Evolutionary conservation across 2,888 invertebrate genomes (phyloP), one percentile per base, ranked within the genome.

Genomic region (Drosophila yooni): DNA sequence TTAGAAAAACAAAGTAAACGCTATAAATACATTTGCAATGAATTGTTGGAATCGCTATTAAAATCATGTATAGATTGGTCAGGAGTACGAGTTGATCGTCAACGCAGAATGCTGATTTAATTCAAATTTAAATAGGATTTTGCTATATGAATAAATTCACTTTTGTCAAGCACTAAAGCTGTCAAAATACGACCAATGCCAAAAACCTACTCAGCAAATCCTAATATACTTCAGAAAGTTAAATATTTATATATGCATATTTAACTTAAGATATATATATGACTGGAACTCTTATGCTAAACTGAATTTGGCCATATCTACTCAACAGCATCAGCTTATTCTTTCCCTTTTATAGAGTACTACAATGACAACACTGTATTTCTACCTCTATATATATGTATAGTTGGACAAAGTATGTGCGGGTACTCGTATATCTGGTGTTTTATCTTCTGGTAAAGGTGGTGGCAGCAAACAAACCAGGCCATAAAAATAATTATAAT

Each of bases 401-500:
- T 46, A 25, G 25, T 8, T 76, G 36, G 11, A 31, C 27, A 73
- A 69, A 81, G 60, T 81, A 43, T 50, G 50, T 3, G 21, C 5
- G 43, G 43, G 15, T 58, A 25, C 52, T 56, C 54, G 40, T 34
- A 36, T 72, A 69, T 72, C 69, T 65, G 38, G 18, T 54, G 57
- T 59, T 68, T 73, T 84, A 88, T 84, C 82, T 71, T 2, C 34
- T 38, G 56, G 51, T 61, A 66, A 72, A 76, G 82, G 78, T 74
- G 78, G 76, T 74, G 85, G 66, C 79, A 73, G 82, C 79, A 83
- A 89, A 87, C 79, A 89, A 79, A 74, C 59, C 25, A 38, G 57
- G 52, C 38, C 79, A 79, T 90, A 90, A 88, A 88, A 77, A 75
- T 80, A 84, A 84, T 89, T 84, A 89, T 88, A 88, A 84, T 84